A percentile compares a stretch with the other conserved stretches of the same genome.
phyloP scores from a whole-genome alignment of 2,888 invertebrate genomes.

The Heteromurus nitidus region DNA sequence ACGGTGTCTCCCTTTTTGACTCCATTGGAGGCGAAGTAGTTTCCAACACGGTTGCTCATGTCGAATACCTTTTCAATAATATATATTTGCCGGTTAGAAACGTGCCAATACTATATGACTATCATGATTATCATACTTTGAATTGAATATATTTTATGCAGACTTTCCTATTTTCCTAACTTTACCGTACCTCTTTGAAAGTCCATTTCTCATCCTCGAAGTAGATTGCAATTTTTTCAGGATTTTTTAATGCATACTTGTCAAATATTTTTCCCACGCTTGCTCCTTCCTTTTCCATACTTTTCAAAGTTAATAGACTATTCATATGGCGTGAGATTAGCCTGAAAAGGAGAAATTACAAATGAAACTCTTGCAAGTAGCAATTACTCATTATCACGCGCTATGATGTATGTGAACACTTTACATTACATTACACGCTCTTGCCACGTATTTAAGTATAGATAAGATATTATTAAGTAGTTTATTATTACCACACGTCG shows the following conservation, averaged over 20 bases:
- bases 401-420: constrained; percentile 75
- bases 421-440: background rate
- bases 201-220: constrained; percentile 44
- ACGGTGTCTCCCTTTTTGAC: constrained; percentile 16
- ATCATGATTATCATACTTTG: too few species aligned
- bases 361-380: too few species aligned
- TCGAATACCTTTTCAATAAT: constrained; percentile 41
- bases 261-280: constrained; percentile 89
- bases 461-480: too few species aligned
- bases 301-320: constrained; percentile 77
- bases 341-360: too few species aligned
- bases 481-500: constrained; percentile 41
- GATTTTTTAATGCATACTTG: constrained; percentile 84
- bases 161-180: too few species aligned
- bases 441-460: too few species aligned
- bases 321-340: too few species aligned
- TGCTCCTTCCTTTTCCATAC: constrained; percentile 76
- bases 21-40: constrained; percentile 20
- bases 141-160: too few species aligned
- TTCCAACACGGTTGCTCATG: constrained; percentile 25
- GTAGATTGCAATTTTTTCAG: constrained; percentile 83
- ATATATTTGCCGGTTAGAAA: too few species aligned
- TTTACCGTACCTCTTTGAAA: constrained; percentile 74
- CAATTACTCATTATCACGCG: too few species aligned
- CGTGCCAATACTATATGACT: too few species aligned